Percentiles rank a stretch among this genome's conserved stretches.
These are phyloP conservation scores for Ovibos moschatus DNA, from an alignment of 2,113 vertebrate species.

Conservation along the genomic window DNA sequence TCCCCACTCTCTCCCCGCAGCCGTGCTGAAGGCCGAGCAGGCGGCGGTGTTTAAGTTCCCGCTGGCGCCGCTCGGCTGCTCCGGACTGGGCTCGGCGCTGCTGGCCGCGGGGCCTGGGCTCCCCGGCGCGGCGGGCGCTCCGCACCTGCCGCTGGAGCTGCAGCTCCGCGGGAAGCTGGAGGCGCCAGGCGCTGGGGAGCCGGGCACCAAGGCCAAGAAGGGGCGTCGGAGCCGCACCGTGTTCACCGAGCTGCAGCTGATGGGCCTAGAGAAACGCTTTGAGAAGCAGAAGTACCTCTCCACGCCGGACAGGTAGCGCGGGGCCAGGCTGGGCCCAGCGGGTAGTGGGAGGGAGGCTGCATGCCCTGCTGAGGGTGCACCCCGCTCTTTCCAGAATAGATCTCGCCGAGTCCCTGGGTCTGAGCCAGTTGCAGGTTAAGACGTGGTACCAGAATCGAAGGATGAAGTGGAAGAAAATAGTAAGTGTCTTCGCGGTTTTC, in stretches of 20 bases:
- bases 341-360: background rate
- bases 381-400: constrained; percentile 91
- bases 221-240: constrained; percentile 97
- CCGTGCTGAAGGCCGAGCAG: constrained; percentile 93
- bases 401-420: constrained; percentile 96
- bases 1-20: constrained; percentile 55
- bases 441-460: constrained; percentile 99
- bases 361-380: background rate
- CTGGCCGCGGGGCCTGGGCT: constrained; percentile 89
- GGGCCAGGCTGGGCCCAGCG: background rate
- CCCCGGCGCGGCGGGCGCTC: constrained; percentile 82
- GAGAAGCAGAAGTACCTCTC: constrained; percentile 99
- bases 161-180: constrained; percentile 97
- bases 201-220: constrained; percentile 91
- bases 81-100: constrained; percentile 89
- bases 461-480: constrained; percentile 99
- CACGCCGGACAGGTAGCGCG: constrained; percentile 93
- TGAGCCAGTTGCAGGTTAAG: constrained; percentile 99
- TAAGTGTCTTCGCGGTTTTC: constrained; percentile 80
- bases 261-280: constrained; percentile 99
- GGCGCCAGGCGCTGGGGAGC: constrained; percentile 80
- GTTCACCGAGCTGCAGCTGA: constrained; percentile 98
- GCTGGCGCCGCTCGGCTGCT: constrained; percentile 91
- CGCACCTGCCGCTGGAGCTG: constrained; percentile 94
- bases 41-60: constrained; percentile 95